phyloP scores from a whole-genome alignment of 2,888 invertebrate genomes.

The Camptogramma bilineatum region DNA sequence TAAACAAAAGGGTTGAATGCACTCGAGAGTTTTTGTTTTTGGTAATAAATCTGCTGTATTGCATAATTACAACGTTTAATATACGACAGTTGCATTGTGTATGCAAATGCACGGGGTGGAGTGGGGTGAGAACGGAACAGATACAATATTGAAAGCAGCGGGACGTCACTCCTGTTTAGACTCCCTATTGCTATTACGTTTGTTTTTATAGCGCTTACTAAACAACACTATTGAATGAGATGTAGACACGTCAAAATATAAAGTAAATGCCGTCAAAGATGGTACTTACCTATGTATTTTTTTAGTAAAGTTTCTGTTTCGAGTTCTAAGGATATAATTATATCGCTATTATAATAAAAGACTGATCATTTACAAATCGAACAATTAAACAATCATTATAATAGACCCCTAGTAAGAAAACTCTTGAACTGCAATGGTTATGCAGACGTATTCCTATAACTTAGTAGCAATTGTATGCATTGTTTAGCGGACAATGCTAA shows the following conservation, averaged over 20 bases:
- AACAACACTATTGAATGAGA: constrained; percentile 2
- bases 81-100: constrained; percentile 81
- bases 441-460: constrained; percentile 64
- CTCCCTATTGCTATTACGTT: constrained; percentile 28
- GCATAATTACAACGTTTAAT: constrained; percentile 81
- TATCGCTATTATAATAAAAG: constrained; percentile 31
- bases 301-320: background rate
- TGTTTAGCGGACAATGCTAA: constrained; percentile 73
- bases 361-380: constrained; percentile 68
- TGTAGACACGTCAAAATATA: background rate
- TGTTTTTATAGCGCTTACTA: constrained; percentile 34
- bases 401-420: constrained; percentile 44
- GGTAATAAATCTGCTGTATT: constrained; percentile 80
- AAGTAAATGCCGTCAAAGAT: background rate
- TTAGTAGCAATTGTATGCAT: constrained; percentile 66
- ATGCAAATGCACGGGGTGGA: constrained; percentile 76
- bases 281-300: background rate
- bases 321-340: background rate
- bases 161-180: constrained; percentile 65
- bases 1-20: constrained; percentile 74
- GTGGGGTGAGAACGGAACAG: constrained; percentile 76
- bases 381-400: constrained; percentile 60
- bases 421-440: constrained; percentile 54
- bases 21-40: constrained; percentile 75
- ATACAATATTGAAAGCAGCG: constrained; percentile 72